Base-by-base conservation (phyloP, 2,113 vertebrate genomes). In the Porphyrio hochstetteri region DNA sequence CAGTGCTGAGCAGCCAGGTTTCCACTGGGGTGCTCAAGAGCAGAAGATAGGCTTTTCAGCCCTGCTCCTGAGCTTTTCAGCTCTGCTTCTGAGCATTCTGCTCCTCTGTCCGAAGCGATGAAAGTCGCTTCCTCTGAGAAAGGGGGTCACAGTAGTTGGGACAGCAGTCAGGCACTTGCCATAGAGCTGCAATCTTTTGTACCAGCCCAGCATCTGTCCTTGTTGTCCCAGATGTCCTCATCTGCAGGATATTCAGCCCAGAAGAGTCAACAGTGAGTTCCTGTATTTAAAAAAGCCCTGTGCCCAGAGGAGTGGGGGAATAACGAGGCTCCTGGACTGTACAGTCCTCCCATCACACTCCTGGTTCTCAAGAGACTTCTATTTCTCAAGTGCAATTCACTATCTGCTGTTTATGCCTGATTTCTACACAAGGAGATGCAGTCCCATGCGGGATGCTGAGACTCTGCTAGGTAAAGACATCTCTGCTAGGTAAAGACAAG, bases 261-360 rank as follows among this genome's bases (percentile, higher is more conserved):
- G 78, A 84, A 86, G 86, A 89, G 70, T 95, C 92, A 96, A 92
- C 90, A 87, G 53, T 53, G 86, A 94, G 91, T 92, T 96, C 92
- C 94, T 96, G 65, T 80, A 44, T 68, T 75, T 21, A 77, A 90
- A 77, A 86, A 83, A 68, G 0, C 6, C 35, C 42, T 48, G 35
- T 90, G 75, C 55, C 76, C 52, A 42, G 21, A 88, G 87, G 67
- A 88, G 42, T 8, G 25, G 46, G 42, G 64, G 33, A 70, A 78
- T 82, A 88, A 44, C 20, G 50, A 46, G 17, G 38, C 82, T 95
- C 68, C 35, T 82, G 70, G 46, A 16, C 60, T 70, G 24, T 35
- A 56, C 46, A 63, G 64, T 42, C 15, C 20, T 27, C 35, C 29
- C 13, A 2, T 55, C 48, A 77, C 25, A 11, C 35, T 72, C 24